Conservation (phyloP, 2,797 vertebrate genomes). For the Hyperoplus immaculatus region DNA sequence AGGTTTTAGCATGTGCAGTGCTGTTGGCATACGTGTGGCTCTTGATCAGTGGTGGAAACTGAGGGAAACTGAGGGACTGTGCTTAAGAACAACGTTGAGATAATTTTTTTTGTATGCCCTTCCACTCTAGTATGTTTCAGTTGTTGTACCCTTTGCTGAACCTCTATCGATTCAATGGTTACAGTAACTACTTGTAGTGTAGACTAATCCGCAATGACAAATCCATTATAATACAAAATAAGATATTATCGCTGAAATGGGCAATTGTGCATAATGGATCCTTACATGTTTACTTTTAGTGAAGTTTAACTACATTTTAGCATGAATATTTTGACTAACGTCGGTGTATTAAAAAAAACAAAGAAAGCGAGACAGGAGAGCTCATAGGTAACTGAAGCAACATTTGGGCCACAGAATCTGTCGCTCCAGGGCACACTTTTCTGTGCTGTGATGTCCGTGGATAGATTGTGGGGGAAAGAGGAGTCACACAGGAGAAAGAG, state of each 20-base stretch:
- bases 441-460: conserved; percentile 34
- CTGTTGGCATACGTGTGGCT: neutral
- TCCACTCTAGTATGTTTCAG: neutral
- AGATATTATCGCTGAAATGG: neutral
- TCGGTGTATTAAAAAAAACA: neutral
- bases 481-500: conserved; percentile 20
- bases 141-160: neutral
- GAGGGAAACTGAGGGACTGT: neutral
- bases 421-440: conserved; percentile 40
- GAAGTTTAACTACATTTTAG: neutral
- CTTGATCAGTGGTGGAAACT: neutral
- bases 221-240: neutral
- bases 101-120: neutral
- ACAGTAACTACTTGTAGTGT: neutral
- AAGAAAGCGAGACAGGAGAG: neutral
- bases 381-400: conserved; percentile 31
- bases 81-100: neutral
- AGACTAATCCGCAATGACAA: neutral
- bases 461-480: conserved; percentile 30
- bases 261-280: neutral
- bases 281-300: neutral
- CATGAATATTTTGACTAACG: neutral
- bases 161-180: neutral
- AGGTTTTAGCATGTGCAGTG: neutral
- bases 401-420: conserved; percentile 13